Evolutionary conservation across 2,888 invertebrate species (phyloP).

Genomic region (Agriopis aurantiaria): DNA sequence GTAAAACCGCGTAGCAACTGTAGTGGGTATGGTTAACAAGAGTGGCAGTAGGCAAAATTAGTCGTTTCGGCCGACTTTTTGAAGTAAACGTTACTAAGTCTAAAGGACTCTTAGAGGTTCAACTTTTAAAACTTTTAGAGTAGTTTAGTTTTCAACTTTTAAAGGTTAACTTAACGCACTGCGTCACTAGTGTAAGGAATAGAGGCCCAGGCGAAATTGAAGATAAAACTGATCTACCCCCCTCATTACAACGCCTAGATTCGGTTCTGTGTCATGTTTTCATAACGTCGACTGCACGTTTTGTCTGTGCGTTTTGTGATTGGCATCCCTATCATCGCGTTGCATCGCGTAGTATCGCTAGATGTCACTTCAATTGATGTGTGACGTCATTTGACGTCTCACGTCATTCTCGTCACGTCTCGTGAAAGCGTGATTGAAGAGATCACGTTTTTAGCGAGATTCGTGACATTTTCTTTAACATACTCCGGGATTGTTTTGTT

Average conservation of each 20-base stretch:
- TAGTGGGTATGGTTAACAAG: too few species aligned
- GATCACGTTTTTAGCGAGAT: conserved; percentile 18
- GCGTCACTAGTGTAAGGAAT: too few species aligned
- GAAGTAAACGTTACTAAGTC: too few species aligned
- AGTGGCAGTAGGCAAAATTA: too few species aligned
- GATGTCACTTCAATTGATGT: conserved; percentile 9
- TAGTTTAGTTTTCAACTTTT: too few species aligned
- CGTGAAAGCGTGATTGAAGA: conserved; percentile 22
- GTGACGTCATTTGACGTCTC: conserved; percentile 18
- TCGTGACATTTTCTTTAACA: conserved; percentile 14
- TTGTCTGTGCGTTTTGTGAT: too few species aligned
- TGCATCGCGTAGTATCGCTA: conserved; percentile 2
- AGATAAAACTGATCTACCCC: neutral
- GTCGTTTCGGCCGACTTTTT: too few species aligned
- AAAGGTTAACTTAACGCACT: too few species aligned
- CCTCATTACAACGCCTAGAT: neutral
- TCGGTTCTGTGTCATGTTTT: neutral
- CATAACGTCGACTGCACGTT: neutral
- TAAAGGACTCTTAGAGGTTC: too few species aligned
- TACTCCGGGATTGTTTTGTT: conserved; percentile 9
- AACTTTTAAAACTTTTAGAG: too few species aligned
- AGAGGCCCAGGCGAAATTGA: too few species aligned
- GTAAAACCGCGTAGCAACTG: too few species aligned
- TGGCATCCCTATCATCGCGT: conserved; percentile 1
- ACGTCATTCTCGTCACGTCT: conserved; percentile 20